Conservation (phyloP, 64 coral and sea anemone species). For the Montipora sp. region DNA sequence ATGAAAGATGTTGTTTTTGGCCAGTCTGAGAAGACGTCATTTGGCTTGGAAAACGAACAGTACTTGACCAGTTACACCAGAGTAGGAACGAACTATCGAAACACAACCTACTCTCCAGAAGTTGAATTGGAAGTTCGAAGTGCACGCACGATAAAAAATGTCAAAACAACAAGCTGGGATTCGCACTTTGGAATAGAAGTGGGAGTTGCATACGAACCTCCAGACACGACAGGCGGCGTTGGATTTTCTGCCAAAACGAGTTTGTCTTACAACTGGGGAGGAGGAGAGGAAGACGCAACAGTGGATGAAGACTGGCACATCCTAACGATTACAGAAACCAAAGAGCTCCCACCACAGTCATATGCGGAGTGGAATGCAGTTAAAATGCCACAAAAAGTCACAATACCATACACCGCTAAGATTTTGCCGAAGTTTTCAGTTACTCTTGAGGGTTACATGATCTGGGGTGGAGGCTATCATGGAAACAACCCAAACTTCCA, state of each 20-base stretch:
- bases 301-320: conserved; percentile 65
- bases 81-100: conserved; percentile 16
- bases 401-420: conserved; percentile 68
- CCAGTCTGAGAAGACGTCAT: conserved; percentile 18
- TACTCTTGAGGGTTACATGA: conserved; percentile 58
- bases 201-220: conserved; percentile 32
- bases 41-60: not conserved
- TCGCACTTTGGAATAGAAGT: conserved; percentile 36
- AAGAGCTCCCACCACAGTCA: conserved; percentile 21
- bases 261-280: conserved; percentile 46
- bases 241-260: conserved; percentile 18
- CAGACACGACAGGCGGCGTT: conserved; percentile 43
- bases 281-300: conserved; percentile 38
- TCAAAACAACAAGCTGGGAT: conserved; percentile 47
- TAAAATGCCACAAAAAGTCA: conserved; percentile 53
- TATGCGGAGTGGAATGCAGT: conserved; percentile 40
- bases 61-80: conserved; percentile 40
- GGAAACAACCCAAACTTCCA: conserved; percentile 49
- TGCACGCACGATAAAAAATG: conserved; percentile 46
- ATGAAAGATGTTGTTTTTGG: conserved; percentile 68
- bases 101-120: not conserved
- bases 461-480: conserved; percentile 64
- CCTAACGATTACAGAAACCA: conserved; percentile 24
- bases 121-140: conserved; percentile 36
- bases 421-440: conserved; percentile 60